Conservation (phyloP, 2,888 invertebrate species). For the Drosophila neotestacea region DNA sequence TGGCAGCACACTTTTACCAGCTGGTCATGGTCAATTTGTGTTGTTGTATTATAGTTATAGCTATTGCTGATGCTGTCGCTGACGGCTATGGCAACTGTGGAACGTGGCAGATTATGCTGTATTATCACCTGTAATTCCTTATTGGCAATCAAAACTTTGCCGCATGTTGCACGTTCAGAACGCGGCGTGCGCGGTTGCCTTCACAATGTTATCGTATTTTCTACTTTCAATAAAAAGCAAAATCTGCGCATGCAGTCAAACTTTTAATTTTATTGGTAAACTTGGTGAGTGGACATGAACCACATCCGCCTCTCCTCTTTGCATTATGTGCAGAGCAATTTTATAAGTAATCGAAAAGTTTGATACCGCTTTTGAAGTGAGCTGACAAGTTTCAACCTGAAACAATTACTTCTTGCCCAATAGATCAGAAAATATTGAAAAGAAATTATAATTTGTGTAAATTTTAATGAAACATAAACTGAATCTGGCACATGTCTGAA, state of each 20-base stretch:
- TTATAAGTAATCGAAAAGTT: slow-evolving; percentile 49
- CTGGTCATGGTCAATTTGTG: slow-evolving; percentile 13
- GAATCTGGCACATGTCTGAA: neutral
- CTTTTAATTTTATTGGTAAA: slow-evolving; percentile 81
- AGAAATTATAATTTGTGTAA: slow-evolving; percentile 5
- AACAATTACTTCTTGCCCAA: slow-evolving; percentile 17
- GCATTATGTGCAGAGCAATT: slow-evolving; percentile 20
- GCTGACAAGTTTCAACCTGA: slow-evolving; percentile 28
- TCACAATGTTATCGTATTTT: slow-evolving; percentile 62
- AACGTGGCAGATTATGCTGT: slow-evolving; percentile 79
- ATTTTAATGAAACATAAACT: neutral
- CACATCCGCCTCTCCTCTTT: neutral
- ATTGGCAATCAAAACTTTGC: slow-evolving; percentile 83
- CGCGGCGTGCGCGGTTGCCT: slow-evolving; percentile 24
- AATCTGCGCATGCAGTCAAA: slow-evolving; percentile 74
- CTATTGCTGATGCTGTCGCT: slow-evolving; percentile 18
- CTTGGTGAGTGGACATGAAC: slow-evolving; percentile 57
- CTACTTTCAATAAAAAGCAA: slow-evolving; percentile 76
- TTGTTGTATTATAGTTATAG: slow-evolving; percentile 6
- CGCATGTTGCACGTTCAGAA: slow-evolving; percentile 40
- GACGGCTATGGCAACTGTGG: slow-evolving; percentile 32
- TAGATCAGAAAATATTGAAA: slow-evolving; percentile 2
- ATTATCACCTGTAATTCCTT: slow-evolving; percentile 83
- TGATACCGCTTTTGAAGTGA: slow-evolving; percentile 32
- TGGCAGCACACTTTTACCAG: slow-evolving; percentile 26